phyloP scores from a whole-genome alignment of 92 coral and sea anemone genomes.

The Palythoa grandiflora region DNA sequence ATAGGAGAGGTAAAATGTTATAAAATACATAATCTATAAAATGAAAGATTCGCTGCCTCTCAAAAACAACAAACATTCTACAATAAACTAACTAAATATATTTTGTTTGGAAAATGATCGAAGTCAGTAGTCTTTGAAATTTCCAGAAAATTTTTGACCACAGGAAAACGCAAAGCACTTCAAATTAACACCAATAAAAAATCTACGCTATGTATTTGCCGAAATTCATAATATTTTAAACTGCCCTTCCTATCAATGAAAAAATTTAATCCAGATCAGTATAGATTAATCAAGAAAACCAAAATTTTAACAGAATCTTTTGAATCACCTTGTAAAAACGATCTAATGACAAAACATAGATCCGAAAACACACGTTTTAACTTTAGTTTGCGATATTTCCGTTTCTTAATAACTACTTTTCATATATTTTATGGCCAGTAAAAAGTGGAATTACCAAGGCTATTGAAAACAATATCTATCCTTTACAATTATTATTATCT shows the following conservation, averaged over 20 bases:
- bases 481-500: too few species aligned
- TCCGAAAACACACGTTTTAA: background rate
- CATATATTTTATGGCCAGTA: background rate
- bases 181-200: background rate
- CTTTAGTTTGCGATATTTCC: background rate
- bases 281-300: background rate
- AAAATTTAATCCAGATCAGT: background rate
- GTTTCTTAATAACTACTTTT: background rate
- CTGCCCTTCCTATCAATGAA: background rate
- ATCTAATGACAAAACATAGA: background rate
- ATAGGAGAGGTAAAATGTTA: conserved; percentile 13
- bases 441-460: too few species aligned
- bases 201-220: background rate
- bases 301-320: background rate
- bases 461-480: too few species aligned
- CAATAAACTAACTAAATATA: background rate
- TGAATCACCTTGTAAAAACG: background rate
- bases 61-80: background rate
- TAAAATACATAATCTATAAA: background rate
- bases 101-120: background rate
- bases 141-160: too few species aligned
- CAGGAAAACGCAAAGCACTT: background rate
- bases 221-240: background rate
- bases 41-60: background rate
- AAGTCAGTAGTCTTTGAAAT: background rate